Evolutionary conservation across 2,797 vertebrate species (phyloP), one percentile per base, ranked within the genome.

Genomic region (Chaetophractus vellerosus): DNA sequence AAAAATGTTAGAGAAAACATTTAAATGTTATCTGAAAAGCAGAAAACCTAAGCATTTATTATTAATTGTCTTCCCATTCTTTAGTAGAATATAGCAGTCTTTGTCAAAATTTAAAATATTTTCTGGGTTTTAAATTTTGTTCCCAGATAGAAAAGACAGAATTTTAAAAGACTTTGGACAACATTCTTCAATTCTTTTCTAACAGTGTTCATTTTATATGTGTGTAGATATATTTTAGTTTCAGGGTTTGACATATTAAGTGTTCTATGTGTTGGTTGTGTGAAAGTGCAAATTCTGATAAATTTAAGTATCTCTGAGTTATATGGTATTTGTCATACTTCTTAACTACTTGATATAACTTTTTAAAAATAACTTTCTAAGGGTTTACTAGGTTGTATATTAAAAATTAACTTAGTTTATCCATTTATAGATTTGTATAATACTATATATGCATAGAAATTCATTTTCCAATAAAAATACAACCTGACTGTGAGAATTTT

Each of bases 81-180:
- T 97, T 31, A 86, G 74, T 82, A 82, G 31, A 68, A 38, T 71
- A 61, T 81, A 6, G 7, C 19, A 84, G 11, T 64, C 21, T 95
- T 66, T 90, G 16, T 14, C 66, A 71, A 8, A 18, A 50, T 81
- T 45, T 81, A 52, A 52, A 15, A 52, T 52, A 15, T 52, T 52
- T 52, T 93, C 41, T 94, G 45, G 24, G 63, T 28, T 38, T 19
- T 61, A 76, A 57, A 31, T 75, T 88, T 41, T n/a, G 59, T 80
- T 71, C 21, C 50, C 50, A 52, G 50, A 52, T 52, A 52, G 7
- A 16, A 52, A 72, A 64, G 24, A 8, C 36, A 57, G 2, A 88
- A 52, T 69, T 21, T 33, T 64, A 28, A 71, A 94, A 31, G 59
- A 83, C 80, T 95, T 79, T 91, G 66, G 74, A 33, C 38, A 79